phyloP scores from a whole-genome alignment of 1,140 invertebrate genomes.

The Drosophila ohnishii region DNA sequence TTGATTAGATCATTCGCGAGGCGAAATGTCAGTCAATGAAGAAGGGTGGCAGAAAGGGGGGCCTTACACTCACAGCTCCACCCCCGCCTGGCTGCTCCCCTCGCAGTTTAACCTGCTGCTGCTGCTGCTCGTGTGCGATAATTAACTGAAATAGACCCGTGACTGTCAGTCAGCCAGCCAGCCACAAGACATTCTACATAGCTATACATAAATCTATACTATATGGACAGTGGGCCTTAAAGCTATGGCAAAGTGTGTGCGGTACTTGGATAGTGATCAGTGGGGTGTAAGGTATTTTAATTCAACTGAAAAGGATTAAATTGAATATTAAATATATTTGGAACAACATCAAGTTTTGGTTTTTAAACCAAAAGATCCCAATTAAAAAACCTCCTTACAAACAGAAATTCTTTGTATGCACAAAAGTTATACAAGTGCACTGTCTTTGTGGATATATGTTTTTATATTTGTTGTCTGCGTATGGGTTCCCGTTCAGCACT shows the following conservation, averaged over 20 bases:
- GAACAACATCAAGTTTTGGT: background rate
- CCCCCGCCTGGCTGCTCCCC: conserved; percentile 17
- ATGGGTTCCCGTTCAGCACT: conserved; percentile 24
- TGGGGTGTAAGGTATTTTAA: background rate
- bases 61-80: background rate
- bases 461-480: conserved; percentile 5
- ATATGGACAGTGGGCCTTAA: conserved; percentile 25
- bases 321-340: background rate
- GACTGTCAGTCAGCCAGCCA: conserved; percentile 61
- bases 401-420: background rate
- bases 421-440: background rate
- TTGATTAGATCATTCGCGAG: conserved; percentile 76
- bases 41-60: background rate
- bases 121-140: conserved; percentile 60
- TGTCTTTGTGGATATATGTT: background rate
- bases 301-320: background rate
- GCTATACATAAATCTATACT: conserved; percentile 41
- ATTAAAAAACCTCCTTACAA: background rate
- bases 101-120: conserved; percentile 48
- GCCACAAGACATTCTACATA: conserved; percentile 42
- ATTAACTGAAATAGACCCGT: conserved; percentile 80
- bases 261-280: background rate
- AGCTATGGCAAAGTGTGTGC: background rate
- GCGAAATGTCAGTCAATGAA: conserved; percentile 74
- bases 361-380: background rate